Base-by-base conservation (phyloP, 2,113 vertebrate genomes). In the Amazona vittata region DNA sequence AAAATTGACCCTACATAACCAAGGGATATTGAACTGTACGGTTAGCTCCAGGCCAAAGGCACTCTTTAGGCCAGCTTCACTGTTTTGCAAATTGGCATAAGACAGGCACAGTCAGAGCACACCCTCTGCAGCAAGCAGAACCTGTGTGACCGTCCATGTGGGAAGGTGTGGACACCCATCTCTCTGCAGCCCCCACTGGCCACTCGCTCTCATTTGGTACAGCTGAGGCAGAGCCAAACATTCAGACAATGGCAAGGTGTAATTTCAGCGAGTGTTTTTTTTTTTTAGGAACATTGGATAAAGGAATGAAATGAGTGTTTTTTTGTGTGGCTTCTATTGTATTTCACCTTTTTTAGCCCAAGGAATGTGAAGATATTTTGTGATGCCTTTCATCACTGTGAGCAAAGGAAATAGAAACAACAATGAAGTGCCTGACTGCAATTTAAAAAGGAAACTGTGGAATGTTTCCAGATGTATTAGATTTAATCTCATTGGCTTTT, bases 131-230 rank as follows among this genome's bases (percentile, higher is more conserved):
- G 76, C 24, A 46, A 59, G 14, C 28, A n/a, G 47, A 22, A 12
- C 11, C 39, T 47, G 4, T 15, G 1, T 9, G 29, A 28, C 26
- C 15, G 29, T 31, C 18, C 11, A 5, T 35, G 10, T 26, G n/a
- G 18, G 29, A 24, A 65, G 14, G 6, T 25, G 33, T 3, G 28
- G 41, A 10, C 44, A 47, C 4, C 4, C 24, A 24, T 4, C 50
- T 55, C 10, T 4, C 35, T 22, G 35, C 17, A 29, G 35, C 26
- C 39, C 46, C 18, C 0, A 0, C 3, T 1, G 2, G 10, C 17
- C 20, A 4, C 28, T 31, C 0, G 0, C 16, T 50, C 1, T 22
- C 37, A 59, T 70, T 43, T 70, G 73, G 26, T 9, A 5, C 11
- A 8, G 26, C 15, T 4, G 8, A 52, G 46, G 26, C 49, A 82